These are phyloP conservation scores for Argentina silus DNA, from an alignment of 2,797 vertebrate species.

Conservation along the genomic window DNA sequence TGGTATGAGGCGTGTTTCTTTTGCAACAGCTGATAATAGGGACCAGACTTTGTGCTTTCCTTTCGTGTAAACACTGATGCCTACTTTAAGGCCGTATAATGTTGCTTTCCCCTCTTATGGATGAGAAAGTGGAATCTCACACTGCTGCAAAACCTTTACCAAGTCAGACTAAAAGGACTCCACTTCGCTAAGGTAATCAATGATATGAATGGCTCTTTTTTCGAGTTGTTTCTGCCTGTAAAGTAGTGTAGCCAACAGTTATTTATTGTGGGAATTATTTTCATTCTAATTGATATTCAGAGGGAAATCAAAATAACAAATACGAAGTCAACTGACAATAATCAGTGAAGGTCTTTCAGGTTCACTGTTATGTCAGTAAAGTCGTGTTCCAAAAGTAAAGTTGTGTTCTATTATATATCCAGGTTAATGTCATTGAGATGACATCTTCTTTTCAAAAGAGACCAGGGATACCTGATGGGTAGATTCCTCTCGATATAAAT, in stretches of 20 bases:
- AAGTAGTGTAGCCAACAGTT: background rate
- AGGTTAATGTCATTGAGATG: too few relatives aligned
- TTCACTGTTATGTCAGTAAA: background rate
- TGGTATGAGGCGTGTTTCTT: constrained; percentile 23
- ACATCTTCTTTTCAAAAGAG: too few relatives aligned
- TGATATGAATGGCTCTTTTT: background rate
- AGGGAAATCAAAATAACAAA: background rate
- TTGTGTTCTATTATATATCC: too few relatives aligned
- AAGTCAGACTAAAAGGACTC: background rate
- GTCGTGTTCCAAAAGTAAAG: background rate
- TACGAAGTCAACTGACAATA: too few relatives aligned
- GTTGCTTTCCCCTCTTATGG: background rate
- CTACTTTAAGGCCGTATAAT: constrained; percentile 5
- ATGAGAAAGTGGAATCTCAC: background rate
- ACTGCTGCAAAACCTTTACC: background rate
- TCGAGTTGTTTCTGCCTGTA: background rate
- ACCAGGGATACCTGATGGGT: constrained; percentile 18
- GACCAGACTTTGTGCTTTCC: constrained; percentile 35
- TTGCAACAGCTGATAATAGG: constrained; percentile 32
- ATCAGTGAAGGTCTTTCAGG: too few relatives aligned
- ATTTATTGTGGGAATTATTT: background rate
- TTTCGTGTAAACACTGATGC: constrained; percentile 24
- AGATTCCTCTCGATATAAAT: constrained; percentile 60
- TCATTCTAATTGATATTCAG: background rate
- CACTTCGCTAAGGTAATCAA: background rate